These are phyloP conservation scores for Paedocypris micromegethes DNA, from an alignment of 2,797 vertebrate species.

Conservation along the genomic window DNA sequence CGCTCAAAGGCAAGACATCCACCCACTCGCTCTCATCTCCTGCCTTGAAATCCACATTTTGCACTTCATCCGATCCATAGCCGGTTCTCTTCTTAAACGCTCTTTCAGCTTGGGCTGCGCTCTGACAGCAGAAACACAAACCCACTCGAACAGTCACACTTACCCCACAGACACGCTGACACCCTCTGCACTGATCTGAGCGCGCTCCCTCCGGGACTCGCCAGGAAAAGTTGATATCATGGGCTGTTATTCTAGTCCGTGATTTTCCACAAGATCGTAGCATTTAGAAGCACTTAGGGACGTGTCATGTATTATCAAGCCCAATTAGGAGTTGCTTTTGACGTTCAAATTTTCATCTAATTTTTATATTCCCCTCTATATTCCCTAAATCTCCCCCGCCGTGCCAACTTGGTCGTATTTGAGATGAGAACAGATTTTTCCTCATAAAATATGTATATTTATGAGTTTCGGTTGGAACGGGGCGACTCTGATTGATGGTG, in stretches of 20 bases:
- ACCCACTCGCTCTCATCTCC: conserved; percentile 32
- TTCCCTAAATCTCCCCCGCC: conserved; percentile 2
- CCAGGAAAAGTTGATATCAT: conserved; percentile 23
- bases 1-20: conserved; percentile 24
- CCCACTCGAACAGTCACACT: conserved; percentile 27
- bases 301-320: conserved; percentile 14
- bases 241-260: conserved; percentile 15
- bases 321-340: conserved; percentile 28
- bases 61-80: conserved; percentile 23
- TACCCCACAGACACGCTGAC: conserved; percentile 27
- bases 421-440: conserved; percentile 34
- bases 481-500: conserved; percentile 53
- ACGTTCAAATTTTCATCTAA: conserved; percentile 23
- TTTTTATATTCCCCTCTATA: conserved; percentile 13
- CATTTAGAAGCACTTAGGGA: conserved; percentile 12
- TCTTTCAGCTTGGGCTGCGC: conserved; percentile 26
- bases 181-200: conserved; percentile 17
- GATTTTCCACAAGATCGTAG: conserved; percentile 16
- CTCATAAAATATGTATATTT: conserved; percentile 41
- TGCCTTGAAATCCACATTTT: conserved; percentile 19
- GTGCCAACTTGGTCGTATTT: conserved; percentile 6
- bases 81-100: conserved; percentile 28
- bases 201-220: conserved; percentile 11
- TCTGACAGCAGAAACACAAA: conserved; percentile 25
- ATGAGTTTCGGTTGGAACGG: conserved; percentile 35